Evolutionary conservation across 23 tunicate genomes (phyloP), one percentile per base, ranked within the genome.

Genomic region (Halocynthia aurantium): DNA sequence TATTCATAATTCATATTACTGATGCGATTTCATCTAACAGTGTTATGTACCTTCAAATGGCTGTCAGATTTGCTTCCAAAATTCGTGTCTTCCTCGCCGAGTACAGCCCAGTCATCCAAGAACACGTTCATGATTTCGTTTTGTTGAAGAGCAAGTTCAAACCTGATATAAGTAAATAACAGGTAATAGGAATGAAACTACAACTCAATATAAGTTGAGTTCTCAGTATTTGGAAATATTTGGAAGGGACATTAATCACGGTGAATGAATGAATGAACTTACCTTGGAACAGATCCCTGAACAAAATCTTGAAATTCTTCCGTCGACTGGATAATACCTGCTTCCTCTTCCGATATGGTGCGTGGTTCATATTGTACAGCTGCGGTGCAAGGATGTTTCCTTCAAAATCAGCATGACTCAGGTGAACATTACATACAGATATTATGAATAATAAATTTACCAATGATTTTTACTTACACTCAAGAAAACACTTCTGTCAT

Each of bases 321-420:
- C 7, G 22, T 55, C 1, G 58, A 21, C 79, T 86, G 83, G 7
- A 84, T 78, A 50, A 57, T 69, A 17, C 66, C 75, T 15, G 72
- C 57, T 86, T 92, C 92, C 75, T 92, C 85, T 8, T 63, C 58
- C 20, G 81, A 22, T 15, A 92, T 15, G 6, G 51, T 49, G 19
- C 88, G 68, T 15, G 98, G 70, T 79, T 92, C 92, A 67, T 92
- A 92, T 67, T 92, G 98, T 20, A 76, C 83, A 40, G 93, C 74
- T 15, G 98, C 88, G 67, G 85, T 86, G 11, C 90, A 82, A 49
- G 92, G 98, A 53, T 86, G 92, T 54, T 83, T 86, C 98, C 98
- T 92, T 58, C 4, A 58, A 58, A 58, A n/a, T 58, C 63, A 58
- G 17, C 17, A 13, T 58, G n/a, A 15, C 15, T 58, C 17, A 58